Percentiles rank a stretch among this genome's conserved stretches.
These are phyloP conservation scores for Stictonetta naevosa DNA, from an alignment of 2,113 vertebrate species.

Conservation along the genomic window DNA sequence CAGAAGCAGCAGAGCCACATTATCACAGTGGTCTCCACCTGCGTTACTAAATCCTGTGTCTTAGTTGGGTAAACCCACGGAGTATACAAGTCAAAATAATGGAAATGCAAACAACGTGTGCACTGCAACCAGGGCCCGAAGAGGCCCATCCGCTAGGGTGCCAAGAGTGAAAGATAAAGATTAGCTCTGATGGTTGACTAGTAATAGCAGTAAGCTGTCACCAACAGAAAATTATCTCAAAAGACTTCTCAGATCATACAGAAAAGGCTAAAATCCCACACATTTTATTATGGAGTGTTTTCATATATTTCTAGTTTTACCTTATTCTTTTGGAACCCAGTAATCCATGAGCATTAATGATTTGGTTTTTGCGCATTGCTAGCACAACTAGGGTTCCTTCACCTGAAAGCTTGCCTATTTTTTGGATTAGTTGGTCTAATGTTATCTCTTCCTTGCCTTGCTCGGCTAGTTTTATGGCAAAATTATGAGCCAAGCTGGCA, in stretches of 20 bases:
- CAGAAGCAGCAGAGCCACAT: background rate
- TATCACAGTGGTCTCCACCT: background rate
- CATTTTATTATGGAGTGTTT: background rate
- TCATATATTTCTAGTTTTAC: background rate
- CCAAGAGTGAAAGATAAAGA: background rate
- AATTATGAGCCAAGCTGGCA: background rate
- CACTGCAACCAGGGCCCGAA: background rate
- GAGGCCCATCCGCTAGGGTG: too few relatives aligned
- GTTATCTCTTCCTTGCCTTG: background rate
- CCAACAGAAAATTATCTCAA: background rate
- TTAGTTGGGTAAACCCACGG: background rate
- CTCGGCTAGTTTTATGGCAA: background rate
- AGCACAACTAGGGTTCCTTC: background rate
- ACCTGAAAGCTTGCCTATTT: background rate
- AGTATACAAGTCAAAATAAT: background rate
- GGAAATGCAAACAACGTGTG: rapidly evolving
- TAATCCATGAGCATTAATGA: background rate
- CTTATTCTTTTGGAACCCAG: background rate
- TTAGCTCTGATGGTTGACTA: background rate
- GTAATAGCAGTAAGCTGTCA: background rate
- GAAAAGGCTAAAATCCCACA: background rate
- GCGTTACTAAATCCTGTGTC: background rate
- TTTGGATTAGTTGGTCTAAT: background rate
- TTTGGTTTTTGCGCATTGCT: background rate
- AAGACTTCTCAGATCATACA: background rate